Evolutionary conservation across 2,113 vertebrate genomes (phyloP), one percentile per base, ranked within the genome.

Genomic region (Dipodomys ordii): DNA sequence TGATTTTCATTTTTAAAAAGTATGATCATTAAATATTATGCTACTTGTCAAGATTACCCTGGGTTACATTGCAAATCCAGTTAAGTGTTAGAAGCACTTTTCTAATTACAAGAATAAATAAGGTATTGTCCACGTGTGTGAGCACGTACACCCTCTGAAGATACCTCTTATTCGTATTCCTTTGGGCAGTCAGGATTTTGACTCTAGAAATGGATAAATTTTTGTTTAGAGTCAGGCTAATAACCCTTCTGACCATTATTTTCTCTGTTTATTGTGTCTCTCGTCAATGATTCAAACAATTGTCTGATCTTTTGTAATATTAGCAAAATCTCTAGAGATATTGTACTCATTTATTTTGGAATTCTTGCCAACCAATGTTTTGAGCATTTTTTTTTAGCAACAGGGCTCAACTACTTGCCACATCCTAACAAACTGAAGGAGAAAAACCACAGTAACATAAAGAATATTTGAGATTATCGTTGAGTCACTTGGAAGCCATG

Each of bases 181-280:
- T 62, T 86, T 78, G 20, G n/a, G 9, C 49, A 85, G 4, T 67
- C 22, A 77, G 44, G 65, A 82, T 88, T 94, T 71, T 9, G n/a
- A 64, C 2, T 15, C 2, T 20, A 35, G 23, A 73, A 53, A 90
- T 53, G 83, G 57, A 57, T 83, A 64, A 62, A 78, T 60, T 91
- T 44, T 80, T 71, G 3, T 69, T 88, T 80, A 69, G 13, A 74
- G 1, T 85, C 44, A 53, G 25, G 65, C 11, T 39, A 84, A 68
- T 88, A 77, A 49, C 19, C 67, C 69, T 87, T 71, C 27, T 49
- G n/a, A 30, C 18, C 32, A 30, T 93, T 79, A 57, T 73, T 72
- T 82, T 83, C n/a, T 88, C 2, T 7, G 1, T 2, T 53, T 9
- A 46, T 65, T 84, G 65, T 88, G 1, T 20, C 39, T 91, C 49